phyloP scores from a whole-genome alignment of 1,140 invertebrate genomes.

The Phortica variegata region DNA sequence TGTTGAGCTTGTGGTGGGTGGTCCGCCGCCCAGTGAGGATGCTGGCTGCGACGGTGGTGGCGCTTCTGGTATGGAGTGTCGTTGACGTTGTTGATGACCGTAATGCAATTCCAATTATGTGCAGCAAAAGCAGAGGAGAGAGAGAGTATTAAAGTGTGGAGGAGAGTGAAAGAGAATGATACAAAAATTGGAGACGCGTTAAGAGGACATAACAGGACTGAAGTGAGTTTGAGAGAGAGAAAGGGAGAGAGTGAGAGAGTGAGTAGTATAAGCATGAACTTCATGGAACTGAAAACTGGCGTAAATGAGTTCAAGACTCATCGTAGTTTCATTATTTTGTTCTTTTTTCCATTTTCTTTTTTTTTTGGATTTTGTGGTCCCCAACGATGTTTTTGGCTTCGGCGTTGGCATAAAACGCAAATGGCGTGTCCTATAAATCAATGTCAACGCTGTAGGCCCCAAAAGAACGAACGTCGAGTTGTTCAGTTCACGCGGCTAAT shows the following conservation, averaged over 20 bases:
- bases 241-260: no score
- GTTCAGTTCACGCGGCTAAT: conserved; percentile 23
- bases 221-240: no score
- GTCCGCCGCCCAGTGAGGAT: conserved; percentile 58
- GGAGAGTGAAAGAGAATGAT: no score
- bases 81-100: conserved; percentile 18
- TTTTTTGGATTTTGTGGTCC: no score
- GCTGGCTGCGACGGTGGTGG: conserved; percentile 58
- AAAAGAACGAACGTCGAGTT: background rate
- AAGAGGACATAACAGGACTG: no score
- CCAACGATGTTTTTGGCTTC: no score
- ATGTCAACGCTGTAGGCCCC: conserved; percentile 18
- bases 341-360: no score
- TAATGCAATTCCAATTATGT: conserved; percentile 46
- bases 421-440: conserved; percentile 33
- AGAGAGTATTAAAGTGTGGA: conserved; percentile 17
- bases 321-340: no score
- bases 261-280: no score
- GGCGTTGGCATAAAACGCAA: conserved; percentile 26
- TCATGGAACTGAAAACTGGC: no score
- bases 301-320: conserved; percentile 2
- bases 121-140: conserved; percentile 22
- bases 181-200: no score
- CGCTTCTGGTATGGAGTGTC: conserved; percentile 41
- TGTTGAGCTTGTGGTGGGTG: conserved; percentile 52